phyloP scores from a whole-genome alignment of 2,888 invertebrate genomes.

The Iselma pallidipennis region DNA sequence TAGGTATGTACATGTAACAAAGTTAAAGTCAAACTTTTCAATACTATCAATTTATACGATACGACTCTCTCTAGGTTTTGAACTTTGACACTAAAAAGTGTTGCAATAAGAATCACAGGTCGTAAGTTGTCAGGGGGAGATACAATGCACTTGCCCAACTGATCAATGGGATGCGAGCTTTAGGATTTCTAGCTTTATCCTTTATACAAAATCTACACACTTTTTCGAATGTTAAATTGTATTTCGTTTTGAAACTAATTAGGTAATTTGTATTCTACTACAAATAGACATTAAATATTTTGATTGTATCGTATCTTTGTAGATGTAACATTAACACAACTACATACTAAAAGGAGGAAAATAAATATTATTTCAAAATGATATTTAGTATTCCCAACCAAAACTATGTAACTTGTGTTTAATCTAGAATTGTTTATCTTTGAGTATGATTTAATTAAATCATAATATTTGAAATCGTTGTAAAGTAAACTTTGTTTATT shows the following conservation, averaged over 20 bases:
- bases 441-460: conserved; percentile 18
- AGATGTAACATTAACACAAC: too few species aligned
- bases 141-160: conserved; percentile 4
- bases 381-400: conserved; percentile 14
- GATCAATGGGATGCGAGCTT: conserved; percentile 1
- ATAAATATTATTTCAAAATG: conserved; percentile 26
- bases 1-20: too few species aligned
- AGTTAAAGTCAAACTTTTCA: too few species aligned
- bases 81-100: neutral
- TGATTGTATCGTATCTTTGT: too few species aligned
- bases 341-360: too few species aligned
- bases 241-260: conserved; percentile 9
- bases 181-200: too few species aligned
- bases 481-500: conserved; percentile 8
- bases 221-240: too few species aligned
- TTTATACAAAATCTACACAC: too few species aligned
- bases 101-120: neutral
- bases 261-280: too few species aligned
- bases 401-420: conserved; percentile 25
- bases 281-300: too few species aligned
- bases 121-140: conserved; percentile 1
- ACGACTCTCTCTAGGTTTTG: too few species aligned
- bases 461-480: conserved; percentile 18
- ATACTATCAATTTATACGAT: too few species aligned
- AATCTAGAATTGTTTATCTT: conserved; percentile 19